Base-by-base conservation (phyloP, 2,888 invertebrate genomes). In the Drosophila histrio region DNA sequence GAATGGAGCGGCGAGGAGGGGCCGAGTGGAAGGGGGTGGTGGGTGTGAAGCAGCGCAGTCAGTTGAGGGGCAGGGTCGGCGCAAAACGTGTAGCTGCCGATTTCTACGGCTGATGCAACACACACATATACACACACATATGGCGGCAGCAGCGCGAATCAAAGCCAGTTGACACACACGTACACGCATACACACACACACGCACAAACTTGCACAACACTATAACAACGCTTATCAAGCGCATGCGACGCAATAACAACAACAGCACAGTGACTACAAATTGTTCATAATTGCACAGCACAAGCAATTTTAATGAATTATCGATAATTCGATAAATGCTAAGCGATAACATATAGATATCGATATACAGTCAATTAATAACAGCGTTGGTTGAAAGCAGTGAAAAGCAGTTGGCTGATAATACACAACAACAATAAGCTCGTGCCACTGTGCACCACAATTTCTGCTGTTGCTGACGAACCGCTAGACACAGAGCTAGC, bases 21-120 rank as follows among this genome's bases (percentile, higher is more conserved):
- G 43, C 17, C 22, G 3, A 26, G 53, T 21, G 43, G 43, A 44
- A 15, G 41, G 47, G 43, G 34, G 43, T 39, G 32, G 64, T 32
- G 50, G 39, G 49, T 49, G 58, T 53, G 46, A 46, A 24, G 54
- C 38, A 53, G 60, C 52, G 30, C 11, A 53, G 34, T n/a, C 24
- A 32, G 59, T 39, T 62, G 67, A 41, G 60, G 72, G 71, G 74
- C 64, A 77, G 73, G 76, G 78, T 66, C 67, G 76, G 62, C 67
- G 76, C 65, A 58, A 76, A 80, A 68, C 70, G 79, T 77, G 63
- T 65, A 75, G 67, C 86, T 68, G 78, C 57, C 73, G 82, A 82
- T 83, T 82, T 83, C 82, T 85, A 79, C 77, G 85, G 85, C 84
- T 84, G 84, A 84, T 84, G 84, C 84, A 87, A 83, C 87, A 82